Percentiles rank a stretch among this genome's conserved stretches.
phyloP scores from a whole-genome alignment of 1,140 invertebrate species.

The Drosophila asahinai region DNA sequence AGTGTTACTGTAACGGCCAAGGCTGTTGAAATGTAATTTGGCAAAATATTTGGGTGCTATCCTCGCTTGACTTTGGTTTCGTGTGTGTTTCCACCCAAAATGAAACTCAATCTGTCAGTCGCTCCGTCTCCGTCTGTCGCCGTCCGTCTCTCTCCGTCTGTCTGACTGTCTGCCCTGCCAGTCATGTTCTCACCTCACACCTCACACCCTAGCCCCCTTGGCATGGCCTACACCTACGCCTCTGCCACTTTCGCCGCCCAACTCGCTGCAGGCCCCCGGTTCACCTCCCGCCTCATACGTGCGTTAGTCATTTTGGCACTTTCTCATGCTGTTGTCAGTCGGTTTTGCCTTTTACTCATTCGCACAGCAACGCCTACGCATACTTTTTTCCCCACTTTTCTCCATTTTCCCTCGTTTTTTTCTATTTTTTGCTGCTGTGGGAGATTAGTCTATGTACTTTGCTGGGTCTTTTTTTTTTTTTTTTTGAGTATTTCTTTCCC shows the following conservation, averaged over 20 bases:
- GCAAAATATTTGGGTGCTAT: constrained; percentile 73
- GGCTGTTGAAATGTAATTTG: constrained; percentile 83
- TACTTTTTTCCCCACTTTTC: constrained; percentile 20
- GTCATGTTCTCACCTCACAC: constrained; percentile 47
- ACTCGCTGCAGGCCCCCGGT: not conserved
- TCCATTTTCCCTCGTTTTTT: constrained; percentile 2
- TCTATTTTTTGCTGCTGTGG: constrained; percentile 20
- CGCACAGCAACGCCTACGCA: constrained; percentile 62
- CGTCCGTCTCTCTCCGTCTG: not conserved
- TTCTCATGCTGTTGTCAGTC: constrained; percentile 75
- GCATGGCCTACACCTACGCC: constrained; percentile 21
- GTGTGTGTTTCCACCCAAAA: constrained; percentile 61
- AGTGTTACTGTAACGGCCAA: constrained; percentile 58
- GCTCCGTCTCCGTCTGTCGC: constrained; percentile 51
- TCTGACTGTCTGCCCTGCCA: constrained; percentile 41
- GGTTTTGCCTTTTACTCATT: constrained; percentile 46
- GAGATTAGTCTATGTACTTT: constrained; percentile 61
- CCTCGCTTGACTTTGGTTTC: constrained; percentile 66
- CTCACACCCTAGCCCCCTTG: not conserved
- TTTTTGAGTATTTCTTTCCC: constrained; percentile 14
- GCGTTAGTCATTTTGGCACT: constrained; percentile 81
- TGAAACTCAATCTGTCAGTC: constrained; percentile 79
- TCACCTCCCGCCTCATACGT: constrained; percentile 33
- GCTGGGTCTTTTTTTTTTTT: constrained; percentile 18
- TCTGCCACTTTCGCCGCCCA: not conserved